phyloP scores from a whole-genome alignment of 2,888 invertebrate genomes.

The Frankliniella intonsa region DNA sequence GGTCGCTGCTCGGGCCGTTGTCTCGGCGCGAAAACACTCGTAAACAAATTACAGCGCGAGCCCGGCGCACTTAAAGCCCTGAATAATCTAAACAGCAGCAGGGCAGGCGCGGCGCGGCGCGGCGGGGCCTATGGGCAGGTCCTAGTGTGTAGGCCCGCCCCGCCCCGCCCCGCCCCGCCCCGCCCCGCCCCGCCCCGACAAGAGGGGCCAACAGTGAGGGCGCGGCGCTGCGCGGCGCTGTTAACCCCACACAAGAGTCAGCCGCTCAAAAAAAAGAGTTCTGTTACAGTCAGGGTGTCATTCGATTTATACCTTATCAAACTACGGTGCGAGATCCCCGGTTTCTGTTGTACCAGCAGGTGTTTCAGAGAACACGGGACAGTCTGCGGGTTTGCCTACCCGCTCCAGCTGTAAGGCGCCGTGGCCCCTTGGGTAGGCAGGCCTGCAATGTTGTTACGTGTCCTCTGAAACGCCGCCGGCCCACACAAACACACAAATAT shows the following conservation, averaged over 20 bases:
- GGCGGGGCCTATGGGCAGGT: neutral
- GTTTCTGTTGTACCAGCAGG: no score
- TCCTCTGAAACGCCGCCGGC: no score
- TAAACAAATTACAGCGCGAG: conserved; percentile 14
- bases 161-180: no score
- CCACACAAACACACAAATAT: no score
- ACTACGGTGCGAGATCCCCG: no score
- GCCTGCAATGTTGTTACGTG: no score
- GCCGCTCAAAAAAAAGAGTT: neutral
- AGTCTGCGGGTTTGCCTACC: no score
- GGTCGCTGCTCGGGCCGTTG: neutral
- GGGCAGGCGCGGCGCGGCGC: neutral
- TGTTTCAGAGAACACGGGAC: no score
- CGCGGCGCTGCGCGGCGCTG: neutral
- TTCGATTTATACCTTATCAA: neutral
- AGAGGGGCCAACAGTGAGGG: neutral
- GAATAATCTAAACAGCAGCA: neutral
- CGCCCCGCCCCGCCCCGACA: neutral
- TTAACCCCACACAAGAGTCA: neutral
- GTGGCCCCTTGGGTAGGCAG: no score
- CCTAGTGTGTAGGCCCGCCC: no score
- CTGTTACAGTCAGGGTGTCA: neutral
- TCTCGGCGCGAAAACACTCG: conserved; percentile 15
- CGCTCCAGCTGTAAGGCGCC: no score
- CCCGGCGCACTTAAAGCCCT: neutral